phyloP scores from a whole-genome alignment of 2,888 invertebrate genomes.

The Caenorhabditis doughertyi region DNA sequence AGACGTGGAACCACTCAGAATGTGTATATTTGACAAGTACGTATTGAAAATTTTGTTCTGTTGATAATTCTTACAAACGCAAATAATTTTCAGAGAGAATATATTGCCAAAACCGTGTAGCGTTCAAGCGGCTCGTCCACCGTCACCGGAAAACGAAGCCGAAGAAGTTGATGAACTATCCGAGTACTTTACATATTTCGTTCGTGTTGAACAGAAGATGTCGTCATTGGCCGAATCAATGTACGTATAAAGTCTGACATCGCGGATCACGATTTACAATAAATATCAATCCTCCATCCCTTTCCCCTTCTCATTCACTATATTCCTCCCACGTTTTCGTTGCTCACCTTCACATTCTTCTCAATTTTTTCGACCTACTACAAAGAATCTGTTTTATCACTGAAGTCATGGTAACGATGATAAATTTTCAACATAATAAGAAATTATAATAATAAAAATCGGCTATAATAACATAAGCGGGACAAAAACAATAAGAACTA shows the following conservation, averaged over 20 bases:
- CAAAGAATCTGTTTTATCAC: conserved; percentile 40
- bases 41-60: not conserved
- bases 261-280: not conserved
- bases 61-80: not conserved
- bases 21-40: conserved; percentile 65
- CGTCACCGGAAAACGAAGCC: conserved; percentile 40
- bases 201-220: conserved; percentile 76
- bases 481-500: not conserved
- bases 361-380: conserved; percentile 10
- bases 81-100: conserved; percentile 56
- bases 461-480: not conserved
- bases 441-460: not conserved
- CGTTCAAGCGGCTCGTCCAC: conserved; percentile 68
- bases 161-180: conserved; percentile 77
- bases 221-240: conserved; percentile 77
- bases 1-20: conserved; percentile 64
- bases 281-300: not conserved
- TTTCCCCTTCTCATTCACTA: not conserved
- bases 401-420: conserved; percentile 12
- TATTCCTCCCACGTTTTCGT: conserved; percentile 17
- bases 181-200: conserved; percentile 77
- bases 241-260: conserved; percentile 69
- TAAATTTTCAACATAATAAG: not conserved
- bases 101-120: conserved; percentile 61
- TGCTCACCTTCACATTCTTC: conserved; percentile 19